These are phyloP conservation scores for Eurois occulta DNA, from an alignment of 2,888 invertebrate species.

Conservation along the genomic window DNA sequence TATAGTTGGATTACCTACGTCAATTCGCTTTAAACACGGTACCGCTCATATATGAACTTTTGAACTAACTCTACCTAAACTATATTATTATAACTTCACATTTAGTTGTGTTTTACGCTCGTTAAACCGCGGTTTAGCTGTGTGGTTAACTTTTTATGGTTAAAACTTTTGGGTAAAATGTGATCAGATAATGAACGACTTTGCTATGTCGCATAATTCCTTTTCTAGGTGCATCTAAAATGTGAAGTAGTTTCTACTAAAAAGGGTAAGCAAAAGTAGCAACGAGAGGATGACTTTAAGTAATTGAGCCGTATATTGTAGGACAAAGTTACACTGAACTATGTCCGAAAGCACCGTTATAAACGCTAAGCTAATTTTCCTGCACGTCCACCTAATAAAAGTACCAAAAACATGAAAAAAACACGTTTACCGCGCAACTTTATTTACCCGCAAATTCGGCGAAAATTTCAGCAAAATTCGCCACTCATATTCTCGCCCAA, in stretches of 20 bases:
- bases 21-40: constrained; percentile 70
- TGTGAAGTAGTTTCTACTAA: not conserved
- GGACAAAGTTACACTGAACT: not conserved
- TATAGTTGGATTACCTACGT: constrained; percentile 74
- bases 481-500: constrained; percentile 64
- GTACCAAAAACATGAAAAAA: not conserved
- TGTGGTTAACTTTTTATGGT: constrained; percentile 40
- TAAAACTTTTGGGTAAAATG: constrained; percentile 22
- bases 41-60: constrained; percentile 53
- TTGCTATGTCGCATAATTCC: not conserved
- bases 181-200: constrained; percentile 13
- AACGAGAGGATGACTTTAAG: not conserved
- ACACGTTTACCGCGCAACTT: not conserved
- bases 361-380: constrained; percentile 10
- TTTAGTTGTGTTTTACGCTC: constrained; percentile 54
- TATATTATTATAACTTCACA: constrained; percentile 62
- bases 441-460: constrained; percentile 28
- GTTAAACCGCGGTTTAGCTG: constrained; percentile 42
- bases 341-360: constrained; percentile 1
- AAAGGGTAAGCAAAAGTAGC: not conserved
- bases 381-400: not conserved
- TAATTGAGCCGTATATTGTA: not conserved
- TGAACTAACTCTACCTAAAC: constrained; percentile 60
- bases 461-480: constrained; percentile 45
- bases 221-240: not conserved